Percentiles rank a stretch among this genome's conserved stretches.
Evolutionary conservation across 92 coral and sea anemone species (phyloP).

Genomic region (Heteractis magnifica): DNA sequence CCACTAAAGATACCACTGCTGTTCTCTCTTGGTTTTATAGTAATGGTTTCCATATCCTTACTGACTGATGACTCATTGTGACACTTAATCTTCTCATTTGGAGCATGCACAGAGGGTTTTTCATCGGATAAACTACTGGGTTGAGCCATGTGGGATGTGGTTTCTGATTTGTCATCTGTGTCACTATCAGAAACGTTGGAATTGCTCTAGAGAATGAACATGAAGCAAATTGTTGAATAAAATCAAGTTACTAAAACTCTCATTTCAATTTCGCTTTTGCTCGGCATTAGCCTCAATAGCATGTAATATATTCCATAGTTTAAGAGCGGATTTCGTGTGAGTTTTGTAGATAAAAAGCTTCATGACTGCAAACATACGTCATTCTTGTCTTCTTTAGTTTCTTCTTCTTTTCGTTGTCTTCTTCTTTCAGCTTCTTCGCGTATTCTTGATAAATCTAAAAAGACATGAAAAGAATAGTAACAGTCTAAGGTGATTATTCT

Average conservation of each 20-base stretch:
- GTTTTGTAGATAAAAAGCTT: too few relatives aligned
- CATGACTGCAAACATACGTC: neutral
- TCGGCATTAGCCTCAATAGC: too few relatives aligned
- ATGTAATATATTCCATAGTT: too few relatives aligned
- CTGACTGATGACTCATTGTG: neutral
- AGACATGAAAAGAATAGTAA: neutral
- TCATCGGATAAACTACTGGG: neutral
- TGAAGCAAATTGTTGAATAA: neutral
- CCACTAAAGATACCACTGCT: slow-evolving; percentile 42
- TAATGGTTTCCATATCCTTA: slow-evolving; percentile 25
- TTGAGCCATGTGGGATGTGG: slow-evolving; percentile 3
- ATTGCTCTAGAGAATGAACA: neutral
- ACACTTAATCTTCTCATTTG: neutral
- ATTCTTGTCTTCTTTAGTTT: neutral
- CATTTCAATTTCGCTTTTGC: too few relatives aligned
- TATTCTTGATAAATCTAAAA: slow-evolving; percentile 17
- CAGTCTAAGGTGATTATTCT: neutral
- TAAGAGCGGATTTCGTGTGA: too few relatives aligned
- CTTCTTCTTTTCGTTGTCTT: slow-evolving; percentile 1
- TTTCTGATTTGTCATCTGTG: slow-evolving; percentile 17
- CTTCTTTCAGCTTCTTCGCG: slow-evolving; percentile 25
- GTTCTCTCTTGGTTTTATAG: slow-evolving; percentile 20
- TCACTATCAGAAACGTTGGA: neutral
- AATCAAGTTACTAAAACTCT: neutral
- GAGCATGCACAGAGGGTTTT: neutral